These are phyloP conservation scores for Tamandua tetradactyla DNA, from an alignment of 2,797 vertebrate genomes.

Conservation along the genomic window DNA sequence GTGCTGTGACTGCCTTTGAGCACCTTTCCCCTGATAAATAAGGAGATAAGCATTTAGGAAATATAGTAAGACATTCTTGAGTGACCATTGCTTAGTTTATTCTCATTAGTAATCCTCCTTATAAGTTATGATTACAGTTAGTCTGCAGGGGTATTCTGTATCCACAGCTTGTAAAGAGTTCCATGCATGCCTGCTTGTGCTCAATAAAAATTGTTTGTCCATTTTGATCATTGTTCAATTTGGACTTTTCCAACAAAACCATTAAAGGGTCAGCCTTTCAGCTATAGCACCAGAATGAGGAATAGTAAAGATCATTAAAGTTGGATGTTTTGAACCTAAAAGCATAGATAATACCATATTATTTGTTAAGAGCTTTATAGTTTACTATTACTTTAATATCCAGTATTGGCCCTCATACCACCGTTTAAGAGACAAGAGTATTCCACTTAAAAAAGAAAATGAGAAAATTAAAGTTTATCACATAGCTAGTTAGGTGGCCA, in stretches of 20 bases:
- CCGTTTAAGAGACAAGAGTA: background rate
- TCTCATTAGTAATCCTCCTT: background rate
- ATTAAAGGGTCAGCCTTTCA: background rate
- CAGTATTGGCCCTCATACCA: background rate
- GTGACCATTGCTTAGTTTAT: background rate
- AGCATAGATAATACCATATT: background rate
- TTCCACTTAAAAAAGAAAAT: background rate
- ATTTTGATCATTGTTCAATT: background rate
- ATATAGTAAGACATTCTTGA: background rate
- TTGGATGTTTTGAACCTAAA: slow-evolving; percentile 14
- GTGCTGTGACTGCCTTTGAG: background rate
- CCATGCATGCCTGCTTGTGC: background rate
- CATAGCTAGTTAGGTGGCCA: background rate
- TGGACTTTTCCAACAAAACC: background rate
- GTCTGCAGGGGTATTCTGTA: background rate
- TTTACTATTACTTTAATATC: background rate
- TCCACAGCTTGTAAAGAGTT: background rate
- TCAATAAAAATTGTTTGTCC: background rate
- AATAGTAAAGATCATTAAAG: background rate
- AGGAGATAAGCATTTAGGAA: background rate
- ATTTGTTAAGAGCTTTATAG: background rate
- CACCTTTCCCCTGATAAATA: background rate
- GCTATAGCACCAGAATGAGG: background rate
- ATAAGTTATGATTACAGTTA: background rate
- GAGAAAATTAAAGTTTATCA: background rate